phyloP scores from a whole-genome alignment of 2,797 vertebrate species.

The Ceyx erithaca region DNA sequence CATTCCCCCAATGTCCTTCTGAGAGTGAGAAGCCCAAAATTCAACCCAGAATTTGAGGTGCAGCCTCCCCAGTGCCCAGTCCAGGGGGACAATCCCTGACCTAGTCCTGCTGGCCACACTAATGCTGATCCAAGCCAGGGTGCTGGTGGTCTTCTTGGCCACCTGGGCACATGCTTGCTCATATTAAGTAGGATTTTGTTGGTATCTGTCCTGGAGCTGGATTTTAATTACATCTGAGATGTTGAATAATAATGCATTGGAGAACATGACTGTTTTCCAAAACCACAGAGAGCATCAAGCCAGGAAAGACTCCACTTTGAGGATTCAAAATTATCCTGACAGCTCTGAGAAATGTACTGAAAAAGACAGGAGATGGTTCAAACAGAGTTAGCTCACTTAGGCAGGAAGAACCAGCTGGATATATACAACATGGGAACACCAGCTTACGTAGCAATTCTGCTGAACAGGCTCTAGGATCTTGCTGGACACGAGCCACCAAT shows the following conservation, averaged over 20 bases:
- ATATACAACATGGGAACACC: not conserved
- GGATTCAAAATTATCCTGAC: not conserved
- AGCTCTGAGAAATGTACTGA: not conserved
- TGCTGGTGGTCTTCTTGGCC: not conserved
- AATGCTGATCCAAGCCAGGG: not conserved
- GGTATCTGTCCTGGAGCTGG: not conserved
- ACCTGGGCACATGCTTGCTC: not conserved
- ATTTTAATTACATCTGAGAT: not conserved
- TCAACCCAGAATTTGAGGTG: not conserved
- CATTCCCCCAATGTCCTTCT: too few relatives aligned
- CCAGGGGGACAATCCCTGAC: not conserved
- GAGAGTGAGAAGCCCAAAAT: too few relatives aligned
- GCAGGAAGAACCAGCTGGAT: not conserved
- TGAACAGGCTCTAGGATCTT: not conserved
- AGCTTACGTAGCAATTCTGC: not conserved
- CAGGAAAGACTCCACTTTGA: not conserved
- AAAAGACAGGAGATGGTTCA: not conserved
- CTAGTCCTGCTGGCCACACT: not conserved
- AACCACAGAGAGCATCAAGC: not conserved
- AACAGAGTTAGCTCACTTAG: not conserved
- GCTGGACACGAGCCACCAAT: not conserved
- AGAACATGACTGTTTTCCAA: not conserved
- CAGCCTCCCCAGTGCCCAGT: not conserved
- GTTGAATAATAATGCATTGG: not conserved
- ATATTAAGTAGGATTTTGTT: not conserved